These are phyloP conservation scores for Xenopus tropicalis DNA, from an alignment of 2,113 vertebrate species.

Conservation along the genomic window DNA sequence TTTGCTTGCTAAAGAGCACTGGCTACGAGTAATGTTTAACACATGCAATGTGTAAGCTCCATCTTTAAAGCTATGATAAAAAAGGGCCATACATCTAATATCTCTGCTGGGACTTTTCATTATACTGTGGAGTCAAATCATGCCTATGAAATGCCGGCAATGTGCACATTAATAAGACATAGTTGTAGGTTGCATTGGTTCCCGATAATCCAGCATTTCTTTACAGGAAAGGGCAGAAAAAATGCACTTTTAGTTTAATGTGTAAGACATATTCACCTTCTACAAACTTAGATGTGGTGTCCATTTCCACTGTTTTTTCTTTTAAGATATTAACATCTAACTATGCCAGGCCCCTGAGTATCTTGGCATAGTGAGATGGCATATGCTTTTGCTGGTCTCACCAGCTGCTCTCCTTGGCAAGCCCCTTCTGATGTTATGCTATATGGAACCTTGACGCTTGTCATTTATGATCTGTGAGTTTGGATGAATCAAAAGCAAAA, in stretches of 20 bases:
- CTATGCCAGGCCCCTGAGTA: conserved; percentile 14
- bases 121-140: no score
- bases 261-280: background rate
- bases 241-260: background rate
- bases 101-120: no score
- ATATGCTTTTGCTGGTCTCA: conserved; percentile 26
- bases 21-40: no score
- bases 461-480: conserved; percentile 22
- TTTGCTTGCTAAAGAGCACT: no score
- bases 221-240: no score
- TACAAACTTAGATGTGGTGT: background rate
- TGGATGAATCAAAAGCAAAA: conserved; percentile 20
- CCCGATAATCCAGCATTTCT: no score
- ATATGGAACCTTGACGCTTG: conserved; percentile 26
- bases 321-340: conserved; percentile 23
- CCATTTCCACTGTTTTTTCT: conserved; percentile 9
- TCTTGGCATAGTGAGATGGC: conserved; percentile 28
- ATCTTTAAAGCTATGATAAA: no score
- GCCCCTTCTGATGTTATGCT: conserved; percentile 18
- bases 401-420: conserved; percentile 33
- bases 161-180: no score
- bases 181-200: no score
- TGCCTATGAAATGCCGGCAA: no score
- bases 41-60: no score
- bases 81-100: no score